Base-by-base conservation (phyloP, 2,888 invertebrate genomes). In the Andricus quercusramuli region DNA sequence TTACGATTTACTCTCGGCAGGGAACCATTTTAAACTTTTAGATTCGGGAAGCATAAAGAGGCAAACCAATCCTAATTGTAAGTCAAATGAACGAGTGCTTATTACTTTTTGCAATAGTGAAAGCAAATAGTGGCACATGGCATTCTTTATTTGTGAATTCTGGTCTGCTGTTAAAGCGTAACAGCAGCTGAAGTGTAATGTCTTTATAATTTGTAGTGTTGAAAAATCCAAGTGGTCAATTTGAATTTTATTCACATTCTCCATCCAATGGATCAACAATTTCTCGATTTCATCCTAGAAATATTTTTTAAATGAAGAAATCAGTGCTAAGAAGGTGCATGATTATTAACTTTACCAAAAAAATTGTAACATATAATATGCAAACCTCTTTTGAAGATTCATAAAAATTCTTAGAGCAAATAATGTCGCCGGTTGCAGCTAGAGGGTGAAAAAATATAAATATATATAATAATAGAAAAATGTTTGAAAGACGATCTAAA, bases 101-200 rank as follows among this genome's bases (percentile, higher is more conserved):
- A 93, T 84, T 9, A 93, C 84, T 83, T 92, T 92, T 78, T 90
- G 89, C 29, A 94, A 82, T 68, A 93, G 81, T 44, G 87, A 87
- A 8, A 83, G 86, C 4, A 79, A 79, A 74, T 59, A 74, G 0
- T 77, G 66, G 25, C 25, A 5, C 47, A 83, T 67, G 22, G n/a
- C 13, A 32, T 56, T 32, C 17, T 74, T 56, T 11, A 74, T 56
- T 56, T 56, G n/a, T n/a, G 51, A 59, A 74, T 81, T 79, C 9
- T 84, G 79, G 41, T 80, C 81, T 13, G 67, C 65, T 3, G 80
- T 37, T 66, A 77, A 22, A 2, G 79, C 41, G 44, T 81, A 77
- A 37, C 80, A 80, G 65, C 83, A 83, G 41, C 79, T 82, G 5
- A 86, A 82, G 82, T 89, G 86, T 8, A 91, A 83, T 41, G 86